phyloP scores from a whole-genome alignment of 2,888 invertebrate genomes.

The Iphiclides podalirius region DNA sequence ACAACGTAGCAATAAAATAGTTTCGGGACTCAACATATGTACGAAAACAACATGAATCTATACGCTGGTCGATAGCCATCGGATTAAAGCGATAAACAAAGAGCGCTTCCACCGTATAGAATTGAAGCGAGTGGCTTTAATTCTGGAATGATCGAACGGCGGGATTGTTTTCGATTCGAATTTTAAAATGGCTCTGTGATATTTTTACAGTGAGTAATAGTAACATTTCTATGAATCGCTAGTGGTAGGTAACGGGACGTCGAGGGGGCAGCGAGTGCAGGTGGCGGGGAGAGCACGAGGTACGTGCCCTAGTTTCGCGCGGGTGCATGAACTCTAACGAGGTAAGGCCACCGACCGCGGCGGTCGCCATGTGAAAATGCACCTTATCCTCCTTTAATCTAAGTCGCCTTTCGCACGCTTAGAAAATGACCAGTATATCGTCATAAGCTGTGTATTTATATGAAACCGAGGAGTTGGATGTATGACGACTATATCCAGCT shows the following conservation, averaged over 20 bases:
- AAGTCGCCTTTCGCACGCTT: slow-evolving; percentile 40
- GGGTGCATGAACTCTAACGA: slow-evolving; percentile 80
- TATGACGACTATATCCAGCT: slow-evolving; percentile 71
- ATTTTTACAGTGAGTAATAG: slow-evolving; percentile 51
- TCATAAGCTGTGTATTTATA: slow-evolving; percentile 70
- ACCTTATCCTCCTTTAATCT: slow-evolving; percentile 47
- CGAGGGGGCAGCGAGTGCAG: slow-evolving; percentile 38
- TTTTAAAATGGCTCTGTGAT: slow-evolving; percentile 32
- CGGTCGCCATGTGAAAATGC: slow-evolving; percentile 47
- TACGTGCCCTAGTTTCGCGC: slow-evolving; percentile 78
- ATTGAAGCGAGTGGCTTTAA: no score
- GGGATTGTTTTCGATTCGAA: no score
- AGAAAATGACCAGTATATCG: slow-evolving; percentile 55
- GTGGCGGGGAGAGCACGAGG: slow-evolving; percentile 56
- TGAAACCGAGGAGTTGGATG: slow-evolving; percentile 64
- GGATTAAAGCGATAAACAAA: no score
- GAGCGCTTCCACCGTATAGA: no score
- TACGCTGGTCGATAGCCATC: no score
- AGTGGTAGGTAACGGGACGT: slow-evolving; percentile 66
- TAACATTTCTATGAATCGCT: slow-evolving; percentile 73
- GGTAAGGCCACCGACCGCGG: slow-evolving; percentile 79
- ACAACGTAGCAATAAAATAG: no score
- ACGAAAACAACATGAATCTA: no score
- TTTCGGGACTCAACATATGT: no score
- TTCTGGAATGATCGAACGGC: no score